These are phyloP conservation scores for Papilio gigon DNA, from an alignment of 2,888 invertebrate genomes.

Conservation along the genomic window DNA sequence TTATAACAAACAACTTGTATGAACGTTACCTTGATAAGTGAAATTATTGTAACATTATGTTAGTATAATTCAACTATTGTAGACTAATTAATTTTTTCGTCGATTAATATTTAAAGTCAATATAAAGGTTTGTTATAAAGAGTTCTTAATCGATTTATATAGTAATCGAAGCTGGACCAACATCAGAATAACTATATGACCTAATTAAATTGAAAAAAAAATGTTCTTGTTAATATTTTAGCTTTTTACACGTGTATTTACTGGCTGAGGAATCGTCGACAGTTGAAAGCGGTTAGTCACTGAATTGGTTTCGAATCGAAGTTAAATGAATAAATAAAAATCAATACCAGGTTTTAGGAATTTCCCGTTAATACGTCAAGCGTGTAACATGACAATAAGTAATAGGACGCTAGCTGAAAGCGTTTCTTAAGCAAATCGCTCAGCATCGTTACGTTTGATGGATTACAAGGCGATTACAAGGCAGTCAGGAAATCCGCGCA, in stretches of 20 bases:
- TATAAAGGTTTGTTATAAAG: not conserved
- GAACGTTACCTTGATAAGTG: slow-evolving; percentile 52
- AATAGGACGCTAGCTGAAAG: slow-evolving; percentile 63
- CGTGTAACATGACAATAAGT: slow-evolving; percentile 68
- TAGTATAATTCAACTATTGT: slow-evolving; percentile 45
- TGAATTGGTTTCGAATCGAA: not conserved
- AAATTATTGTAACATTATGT: slow-evolving; percentile 45
- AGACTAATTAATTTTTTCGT: not conserved
- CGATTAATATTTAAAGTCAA: not conserved
- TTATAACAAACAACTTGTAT: slow-evolving; percentile 67
- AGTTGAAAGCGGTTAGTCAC: not conserved
- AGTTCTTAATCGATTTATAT: too few species aligned
- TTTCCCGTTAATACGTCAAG: slow-evolving; percentile 57
- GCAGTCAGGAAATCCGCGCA: slow-evolving; percentile 77
- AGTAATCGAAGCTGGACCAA: too few species aligned
- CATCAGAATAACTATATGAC: too few species aligned
- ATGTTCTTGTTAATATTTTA: too few species aligned
- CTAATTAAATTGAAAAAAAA: not conserved
- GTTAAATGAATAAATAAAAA: slow-evolving; percentile 52
- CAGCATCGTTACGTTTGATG: slow-evolving; percentile 69
- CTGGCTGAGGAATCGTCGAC: not conserved
- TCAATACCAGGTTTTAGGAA: slow-evolving; percentile 51
- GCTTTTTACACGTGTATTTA: not conserved
- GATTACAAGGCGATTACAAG: slow-evolving; percentile 75
- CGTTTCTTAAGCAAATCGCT: slow-evolving; percentile 53